Conservation (phyloP, 1,140 invertebrate genomes). For the Listronotus bonariensis region DNA sequence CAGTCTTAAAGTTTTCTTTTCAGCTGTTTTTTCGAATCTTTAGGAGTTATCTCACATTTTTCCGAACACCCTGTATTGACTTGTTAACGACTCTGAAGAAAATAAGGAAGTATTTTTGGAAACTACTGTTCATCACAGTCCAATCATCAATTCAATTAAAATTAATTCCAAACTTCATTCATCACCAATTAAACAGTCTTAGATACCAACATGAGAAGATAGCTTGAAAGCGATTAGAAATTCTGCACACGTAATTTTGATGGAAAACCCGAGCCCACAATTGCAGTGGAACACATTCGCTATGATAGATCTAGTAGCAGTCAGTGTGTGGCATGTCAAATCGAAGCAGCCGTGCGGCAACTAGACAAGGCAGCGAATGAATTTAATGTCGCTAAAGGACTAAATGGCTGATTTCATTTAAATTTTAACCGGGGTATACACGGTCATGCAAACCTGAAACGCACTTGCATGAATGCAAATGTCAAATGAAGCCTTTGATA, state of each 20-base stretch:
- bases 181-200: neutral
- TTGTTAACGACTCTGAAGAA: too few relatives aligned
- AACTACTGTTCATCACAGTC: too few relatives aligned
- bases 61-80: too few relatives aligned
- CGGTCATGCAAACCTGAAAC: too few relatives aligned
- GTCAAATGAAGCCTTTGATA: too few relatives aligned
- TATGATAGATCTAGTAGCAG: constrained; percentile 36
- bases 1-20: too few relatives aligned
- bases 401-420: neutral
- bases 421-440: too few relatives aligned
- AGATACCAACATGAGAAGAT: neutral
- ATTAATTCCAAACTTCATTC: neutral
- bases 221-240: constrained; percentile 15
- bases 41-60: too few relatives aligned
- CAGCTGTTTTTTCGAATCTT: too few relatives aligned
- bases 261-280: constrained; percentile 36
- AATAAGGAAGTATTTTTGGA: too few relatives aligned
- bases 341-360: constrained; percentile 29
- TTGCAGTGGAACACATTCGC: constrained; percentile 41
- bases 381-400: constrained; percentile 24
- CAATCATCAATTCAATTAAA: too few relatives aligned
- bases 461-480: too few relatives aligned
- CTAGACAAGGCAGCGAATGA: constrained; percentile 26
- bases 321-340: constrained; percentile 40
- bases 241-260: constrained; percentile 33